Evolutionary conservation across 1,140 invertebrate species (phyloP), one percentile per base, ranked within the genome.

Genomic region (Druon quercuslanigerum): DNA sequence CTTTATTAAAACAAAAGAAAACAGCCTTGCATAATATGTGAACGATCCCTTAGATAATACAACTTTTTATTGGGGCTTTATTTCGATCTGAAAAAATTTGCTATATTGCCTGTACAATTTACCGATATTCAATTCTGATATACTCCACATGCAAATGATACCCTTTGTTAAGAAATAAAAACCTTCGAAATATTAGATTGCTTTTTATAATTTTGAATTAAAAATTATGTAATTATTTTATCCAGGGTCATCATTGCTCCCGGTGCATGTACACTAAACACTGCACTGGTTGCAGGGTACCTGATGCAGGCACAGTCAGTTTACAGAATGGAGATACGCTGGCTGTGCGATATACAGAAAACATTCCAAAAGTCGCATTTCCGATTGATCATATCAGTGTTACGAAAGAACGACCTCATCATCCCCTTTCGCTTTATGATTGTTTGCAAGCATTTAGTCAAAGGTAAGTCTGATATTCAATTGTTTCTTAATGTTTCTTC

Each of bases 381-480:
- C 85, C 87, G 1, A 84, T 89, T 6, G 90, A 92, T 82, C 92
- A 92, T 81, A 81, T 87, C 71, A 92, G 89, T 40, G 90, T 93
- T 79, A 89, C 87, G 60, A 90, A 88, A 72, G 87, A 91, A 74
- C 87, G 91, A 74, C 89, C 89, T 14, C 89, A 90, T 73, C 91
- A 93, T 85, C 92, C 92, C 14, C 89, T 94, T 17, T 93, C 93
- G 72, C 90, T 95, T 9, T 93, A 94, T 82, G 94, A 95, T 82
- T 95, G 95, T 86, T 91, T 95, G 76, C 91, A 93, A 81, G 94
- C 94, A 80, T 95, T 95, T 90, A 95, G 93, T 86, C 93, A 95
- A 88, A 93, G 92, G 93, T 93, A 85, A 90, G 66, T 70, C 57
- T 13, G 54, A 52, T 12, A 8, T 73, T 77, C 4, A 16, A 50